Percentiles rank a stretch among this genome's conserved stretches.
Conservation (phyloP, 2,888 invertebrate species). For the Nemotelus nigrinus region DNA sequence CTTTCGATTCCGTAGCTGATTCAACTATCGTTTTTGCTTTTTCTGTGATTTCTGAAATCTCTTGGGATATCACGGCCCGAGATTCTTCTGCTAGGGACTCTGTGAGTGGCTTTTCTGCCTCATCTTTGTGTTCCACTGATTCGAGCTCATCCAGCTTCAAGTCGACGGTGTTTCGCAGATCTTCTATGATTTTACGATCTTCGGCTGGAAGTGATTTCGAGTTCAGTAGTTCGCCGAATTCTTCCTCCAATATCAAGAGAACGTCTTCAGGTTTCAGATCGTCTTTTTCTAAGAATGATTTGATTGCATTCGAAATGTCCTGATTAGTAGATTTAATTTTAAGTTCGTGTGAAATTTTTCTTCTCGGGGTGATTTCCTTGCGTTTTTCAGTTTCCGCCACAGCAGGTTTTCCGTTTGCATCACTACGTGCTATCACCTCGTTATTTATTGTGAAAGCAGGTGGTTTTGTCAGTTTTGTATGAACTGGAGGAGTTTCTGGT, state of each 20-base stretch:
- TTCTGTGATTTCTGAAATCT: neutral
- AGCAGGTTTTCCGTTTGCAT: too few species aligned
- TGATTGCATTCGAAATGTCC: constrained; percentile 48
- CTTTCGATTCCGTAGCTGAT: neutral
- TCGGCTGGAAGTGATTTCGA: constrained; percentile 36
- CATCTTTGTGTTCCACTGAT: neutral
- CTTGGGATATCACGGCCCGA: neutral
- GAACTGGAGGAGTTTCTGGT: neutral
- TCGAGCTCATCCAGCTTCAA: neutral
- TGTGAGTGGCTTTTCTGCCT: neutral
- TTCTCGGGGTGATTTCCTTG: neutral
- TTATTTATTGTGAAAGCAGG: neutral
- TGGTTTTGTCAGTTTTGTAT: constrained; percentile 17
- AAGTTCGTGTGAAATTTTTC: neutral
- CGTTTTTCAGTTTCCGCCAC: neutral
- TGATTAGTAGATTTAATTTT: constrained; percentile 18
- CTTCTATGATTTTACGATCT: constrained; percentile 40
- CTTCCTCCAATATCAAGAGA: constrained; percentile 45
- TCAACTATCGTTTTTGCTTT: neutral
- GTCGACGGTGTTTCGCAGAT: constrained; percentile 39
- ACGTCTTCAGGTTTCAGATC: constrained; percentile 45
- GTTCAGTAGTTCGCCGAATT: constrained; percentile 47
- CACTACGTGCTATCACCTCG: neutral
- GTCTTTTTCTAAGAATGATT: constrained; percentile 43
- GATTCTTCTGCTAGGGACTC: neutral